Evolutionary conservation across 2,888 invertebrate species (phyloP), one percentile per base, ranked within the genome.

Genomic region (Anagyrus pseudococci): DNA sequence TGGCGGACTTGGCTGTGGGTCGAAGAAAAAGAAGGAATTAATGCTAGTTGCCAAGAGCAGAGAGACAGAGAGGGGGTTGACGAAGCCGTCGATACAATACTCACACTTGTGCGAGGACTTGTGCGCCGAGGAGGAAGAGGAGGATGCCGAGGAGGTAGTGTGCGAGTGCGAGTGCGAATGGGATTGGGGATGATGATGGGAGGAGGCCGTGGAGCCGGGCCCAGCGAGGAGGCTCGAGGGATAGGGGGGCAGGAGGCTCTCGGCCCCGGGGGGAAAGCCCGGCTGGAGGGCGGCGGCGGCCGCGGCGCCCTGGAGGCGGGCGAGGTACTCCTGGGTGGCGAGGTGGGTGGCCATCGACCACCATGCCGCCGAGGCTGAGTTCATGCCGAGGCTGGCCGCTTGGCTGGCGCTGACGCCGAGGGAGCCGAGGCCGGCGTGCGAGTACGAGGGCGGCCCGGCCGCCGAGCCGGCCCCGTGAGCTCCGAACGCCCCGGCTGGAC

Each of bases 291-390:
- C 89, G 2, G 92, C 92, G 61, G 79, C 80, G 22, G 92, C 92
- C 8, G 92, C 89, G 2, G 92, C 92, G 61, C 80, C 80, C 80
- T 93, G 93, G 69, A 94, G 82, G 64, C 93, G 86, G 49, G 91
- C 91, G 70, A 94, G 86, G 82, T 94, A 94, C 81, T 94, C 93
- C 80, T 94, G 94, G 0, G 93, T 93, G 37, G 93, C 93, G 72
- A 94, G 84, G 79, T 94, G 93, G 26, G 90, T 90, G 44, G 93
- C 93, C 91, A 94, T 93, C 22, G 92, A 92, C 93, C 93, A 94
- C 94, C 94, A 94, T 62, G 91, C 90, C 72, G 90, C 90, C 81
- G 80, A 73, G 70, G 80, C 79, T 48, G 80, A 73, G 71, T 78
- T 80, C 59, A 80, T 80, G 60, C 92, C 92, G 74, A 93, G 84